phyloP scores from a whole-genome alignment of 2,888 invertebrate species.

The Drosophila mimica region DNA sequence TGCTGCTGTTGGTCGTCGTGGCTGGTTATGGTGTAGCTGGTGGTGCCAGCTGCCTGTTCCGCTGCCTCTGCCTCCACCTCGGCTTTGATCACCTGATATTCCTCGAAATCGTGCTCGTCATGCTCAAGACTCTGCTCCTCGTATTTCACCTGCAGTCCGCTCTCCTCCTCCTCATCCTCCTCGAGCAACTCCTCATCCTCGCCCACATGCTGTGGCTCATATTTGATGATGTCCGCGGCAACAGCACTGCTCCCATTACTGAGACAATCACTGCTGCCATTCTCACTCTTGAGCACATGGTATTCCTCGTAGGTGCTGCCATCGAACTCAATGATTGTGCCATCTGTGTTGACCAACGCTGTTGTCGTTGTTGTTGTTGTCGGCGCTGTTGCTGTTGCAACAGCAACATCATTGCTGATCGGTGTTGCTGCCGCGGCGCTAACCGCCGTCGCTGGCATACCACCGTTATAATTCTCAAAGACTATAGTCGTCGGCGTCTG shows the following conservation, averaged over 20 bases:
- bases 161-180: conserved; percentile 70
- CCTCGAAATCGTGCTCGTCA: conserved; percentile 66
- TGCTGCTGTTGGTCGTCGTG: conserved; percentile 42
- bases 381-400: conserved; percentile 15
- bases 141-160: conserved; percentile 67
- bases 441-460: conserved; percentile 59
- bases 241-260: conserved; percentile 73
- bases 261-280: conserved; percentile 68
- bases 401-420: conserved; percentile 24
- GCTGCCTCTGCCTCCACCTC: conserved; percentile 66
- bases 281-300: conserved; percentile 75
- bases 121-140: conserved; percentile 72
- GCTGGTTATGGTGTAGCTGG: conserved; percentile 69
- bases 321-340: conserved; percentile 78
- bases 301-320: conserved; percentile 81
- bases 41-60: conserved; percentile 55
- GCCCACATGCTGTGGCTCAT: conserved; percentile 70
- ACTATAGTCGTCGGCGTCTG: conserved; percentile 82
- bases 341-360: conserved; percentile 69
- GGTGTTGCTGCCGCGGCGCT: conserved; percentile 51
- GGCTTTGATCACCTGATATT: conserved; percentile 70
- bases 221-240: conserved; percentile 66
- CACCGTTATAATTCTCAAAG: conserved; percentile 81
- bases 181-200: conserved; percentile 65
- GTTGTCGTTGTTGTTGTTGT: conserved; percentile 66